phyloP scores from a whole-genome alignment of 2,113 vertebrate genomes.

The Vulpes vulpes region DNA sequence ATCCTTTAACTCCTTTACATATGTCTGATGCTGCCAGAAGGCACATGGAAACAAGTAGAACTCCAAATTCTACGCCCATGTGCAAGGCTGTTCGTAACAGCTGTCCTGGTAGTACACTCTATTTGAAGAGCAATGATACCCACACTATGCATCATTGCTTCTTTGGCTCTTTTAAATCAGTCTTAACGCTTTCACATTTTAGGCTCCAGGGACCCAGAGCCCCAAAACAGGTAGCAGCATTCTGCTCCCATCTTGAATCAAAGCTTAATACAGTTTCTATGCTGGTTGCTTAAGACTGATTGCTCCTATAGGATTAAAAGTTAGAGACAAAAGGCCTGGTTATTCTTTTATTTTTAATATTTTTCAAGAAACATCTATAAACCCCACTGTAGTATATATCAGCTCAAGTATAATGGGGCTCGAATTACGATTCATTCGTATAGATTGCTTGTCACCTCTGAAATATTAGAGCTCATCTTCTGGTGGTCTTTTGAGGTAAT shows the following conservation, averaged over 20 bases:
- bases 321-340: slow-evolving; percentile 41
- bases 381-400: slow-evolving; percentile 66
- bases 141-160: not conserved
- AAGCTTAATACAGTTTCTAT: not conserved
- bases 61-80: rapidly evolving
- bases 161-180: slow-evolving; percentile 32
- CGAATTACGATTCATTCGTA: slow-evolving; percentile 86
- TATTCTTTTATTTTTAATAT: slow-evolving; percentile 71
- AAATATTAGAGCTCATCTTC: slow-evolving; percentile 89
- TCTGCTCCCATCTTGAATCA: slow-evolving; percentile 48
- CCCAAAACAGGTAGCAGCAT: not conserved
- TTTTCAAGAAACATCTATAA: slow-evolving; percentile 78
- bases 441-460: slow-evolving; percentile 86
- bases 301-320: slow-evolving; percentile 68
- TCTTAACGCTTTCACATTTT: not conserved
- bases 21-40: not conserved
- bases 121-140: not conserved
- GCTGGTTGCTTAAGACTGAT: not conserved
- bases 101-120: not conserved
- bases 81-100: not conserved
- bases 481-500: slow-evolving; percentile 84
- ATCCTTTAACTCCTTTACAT: not conserved
- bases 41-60: not conserved
- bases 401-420: slow-evolving; percentile 79
- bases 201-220: not conserved